Base-by-base conservation (phyloP, 2,797 vertebrate species). In the Masticophis lateralis region DNA sequence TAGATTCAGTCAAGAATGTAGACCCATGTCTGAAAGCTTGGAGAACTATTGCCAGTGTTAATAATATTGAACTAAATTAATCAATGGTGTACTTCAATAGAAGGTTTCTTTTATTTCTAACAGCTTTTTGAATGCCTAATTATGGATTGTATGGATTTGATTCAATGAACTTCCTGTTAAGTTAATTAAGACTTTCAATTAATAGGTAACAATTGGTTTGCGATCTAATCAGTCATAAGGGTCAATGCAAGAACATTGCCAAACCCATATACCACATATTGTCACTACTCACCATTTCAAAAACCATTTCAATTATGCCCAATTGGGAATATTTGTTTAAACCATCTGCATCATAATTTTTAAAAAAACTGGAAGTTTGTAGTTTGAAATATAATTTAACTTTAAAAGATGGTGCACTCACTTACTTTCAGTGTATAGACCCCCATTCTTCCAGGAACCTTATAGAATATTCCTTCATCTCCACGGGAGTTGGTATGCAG, bases 391-490 rank as follows among this genome's bases (percentile, higher is more conserved):
- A 56, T 32, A 22, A 66, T 20, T 37, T 11, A 59, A 27, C 8
- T 16, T 43, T 56, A 60, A 87, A n/a, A 90, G 88, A 79, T 20
- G 57, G 7, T 79, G 32, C 43, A 13, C 83, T 53, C 93, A 96
- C 97, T 98, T 94, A 99, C 99, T 99, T 99, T 99, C 92, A 99
- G 97, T 2, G 99, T 99, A 97, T 99, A 99, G 91, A 99, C 99
- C 86, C 99, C 99, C 99, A 99, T 99, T 92, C 99, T 98, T 92
- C 99, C 99, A 0, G 99, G 99, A 61, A 99, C 99, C 97, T 99
- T 99, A 96, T 99, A 99, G 98, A 99, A 99, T 97, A 99, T 99
- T 43, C 99, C 99, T 96, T 99, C 99, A 91, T 99, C 98, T 1
- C 99, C 99, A 1, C 99, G 98, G 94, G 99, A 99, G 97, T 99